These are phyloP conservation scores for Cyclopterus lumpus DNA, from an alignment of 2,797 vertebrate species.

Conservation along the genomic window DNA sequence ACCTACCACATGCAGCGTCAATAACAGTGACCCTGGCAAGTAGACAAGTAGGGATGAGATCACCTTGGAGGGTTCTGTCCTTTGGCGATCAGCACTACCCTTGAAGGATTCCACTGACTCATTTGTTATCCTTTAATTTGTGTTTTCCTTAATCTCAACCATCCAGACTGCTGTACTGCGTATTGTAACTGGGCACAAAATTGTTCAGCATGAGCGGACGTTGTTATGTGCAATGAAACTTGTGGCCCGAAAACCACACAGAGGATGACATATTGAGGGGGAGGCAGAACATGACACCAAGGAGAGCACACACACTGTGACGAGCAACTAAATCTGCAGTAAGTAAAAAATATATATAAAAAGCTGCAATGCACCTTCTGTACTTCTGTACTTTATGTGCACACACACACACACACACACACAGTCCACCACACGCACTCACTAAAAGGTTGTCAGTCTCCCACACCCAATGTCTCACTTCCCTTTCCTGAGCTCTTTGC, in stretches of 20 bases:
- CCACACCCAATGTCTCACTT: constrained; percentile 48
- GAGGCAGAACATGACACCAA: constrained; percentile 28
- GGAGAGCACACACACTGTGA: constrained; percentile 30
- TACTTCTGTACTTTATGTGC: constrained; percentile 1
- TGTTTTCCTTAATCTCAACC: constrained; percentile 13
- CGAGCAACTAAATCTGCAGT: constrained; percentile 21
- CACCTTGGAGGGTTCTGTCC: constrained; percentile 6
- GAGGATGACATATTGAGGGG: constrained; percentile 43
- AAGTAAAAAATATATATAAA: background rate
- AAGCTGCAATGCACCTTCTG: background rate
- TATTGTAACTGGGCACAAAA: constrained; percentile 6
- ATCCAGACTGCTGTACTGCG: constrained; percentile 11
- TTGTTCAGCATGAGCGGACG: constrained; percentile 3
- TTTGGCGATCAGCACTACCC: constrained; percentile 2
- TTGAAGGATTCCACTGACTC: constrained; percentile 3
- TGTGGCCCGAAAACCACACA: constrained; percentile 34
- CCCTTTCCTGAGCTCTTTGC: constrained; percentile 31
- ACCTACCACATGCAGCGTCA: background rate
- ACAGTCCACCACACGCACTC: constrained; percentile 20
- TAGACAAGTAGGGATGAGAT: background rate
- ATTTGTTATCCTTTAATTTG: background rate
- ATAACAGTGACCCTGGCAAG: background rate
- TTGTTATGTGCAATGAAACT: constrained; percentile 38
- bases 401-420: background rate
- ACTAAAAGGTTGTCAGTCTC: constrained; percentile 49